A percentile compares a stretch with the other conserved stretches of the same genome.
Conservation (phyloP, 1,140 invertebrate species). For the Brachionus paranguensis region DNA sequence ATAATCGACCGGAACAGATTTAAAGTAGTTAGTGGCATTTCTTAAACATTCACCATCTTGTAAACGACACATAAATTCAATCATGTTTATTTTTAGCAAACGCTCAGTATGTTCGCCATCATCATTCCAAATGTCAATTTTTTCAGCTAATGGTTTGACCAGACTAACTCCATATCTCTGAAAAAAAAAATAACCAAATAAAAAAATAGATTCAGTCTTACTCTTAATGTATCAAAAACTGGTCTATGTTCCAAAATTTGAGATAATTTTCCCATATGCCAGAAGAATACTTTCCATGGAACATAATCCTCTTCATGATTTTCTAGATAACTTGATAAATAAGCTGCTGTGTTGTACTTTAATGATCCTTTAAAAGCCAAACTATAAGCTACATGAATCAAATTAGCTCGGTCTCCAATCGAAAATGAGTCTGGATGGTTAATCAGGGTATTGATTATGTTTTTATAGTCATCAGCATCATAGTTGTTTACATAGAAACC, state of each 20-base stretch:
- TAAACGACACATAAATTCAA: slow-evolving; percentile 24
- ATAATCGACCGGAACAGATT: slow-evolving; percentile 1
- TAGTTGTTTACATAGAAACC: slow-evolving; percentile 38
- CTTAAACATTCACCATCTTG: background rate
- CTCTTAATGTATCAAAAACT: slow-evolving; percentile 11
- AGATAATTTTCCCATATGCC: slow-evolving; percentile 28
- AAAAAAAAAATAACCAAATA: background rate
- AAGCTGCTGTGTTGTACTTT: background rate
- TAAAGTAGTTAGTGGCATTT: background rate
- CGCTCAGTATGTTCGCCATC: background rate
- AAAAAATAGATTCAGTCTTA: background rate
- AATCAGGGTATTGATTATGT: background rate
- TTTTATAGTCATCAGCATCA: background rate
- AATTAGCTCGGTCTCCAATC: slow-evolving; percentile 17
- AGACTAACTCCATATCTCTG: slow-evolving; percentile 19
- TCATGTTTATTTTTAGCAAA: background rate
- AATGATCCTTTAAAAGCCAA: slow-evolving; percentile 31
- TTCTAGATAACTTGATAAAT: background rate
- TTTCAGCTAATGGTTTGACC: background rate
- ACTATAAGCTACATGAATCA: slow-evolving; percentile 33
- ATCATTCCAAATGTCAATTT: slow-evolving; percentile 30
- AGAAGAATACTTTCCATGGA: slow-evolving; percentile 32
- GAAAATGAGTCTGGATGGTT: background rate
- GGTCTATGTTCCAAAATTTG: slow-evolving; percentile 29
- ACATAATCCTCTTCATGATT: slow-evolving; percentile 17